These are phyloP conservation scores for Oxyura jamaicensis DNA, from an alignment of 2,113 vertebrate species.

Conservation along the genomic window DNA sequence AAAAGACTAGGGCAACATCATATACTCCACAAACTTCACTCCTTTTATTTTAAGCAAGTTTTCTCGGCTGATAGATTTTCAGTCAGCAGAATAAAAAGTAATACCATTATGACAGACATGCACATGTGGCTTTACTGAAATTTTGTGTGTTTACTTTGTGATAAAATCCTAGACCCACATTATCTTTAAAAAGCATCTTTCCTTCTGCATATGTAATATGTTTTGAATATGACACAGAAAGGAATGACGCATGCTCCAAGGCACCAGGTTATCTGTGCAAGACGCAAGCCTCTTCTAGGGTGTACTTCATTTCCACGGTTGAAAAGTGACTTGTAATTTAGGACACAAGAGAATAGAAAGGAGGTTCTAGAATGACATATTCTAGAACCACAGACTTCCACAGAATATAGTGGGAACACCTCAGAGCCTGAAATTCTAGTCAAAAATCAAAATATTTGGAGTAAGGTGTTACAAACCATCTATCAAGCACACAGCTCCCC, in stretches of 20 bases:
- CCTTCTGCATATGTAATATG: background rate
- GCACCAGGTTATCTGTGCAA: background rate
- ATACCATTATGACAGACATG: background rate
- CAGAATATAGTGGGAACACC: background rate
- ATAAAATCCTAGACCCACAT: background rate
- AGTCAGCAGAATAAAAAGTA: rapidly evolving
- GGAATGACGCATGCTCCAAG: background rate
- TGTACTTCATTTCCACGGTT: background rate
- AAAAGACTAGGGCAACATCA: rapidly evolving
- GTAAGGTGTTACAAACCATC: background rate
- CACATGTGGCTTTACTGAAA: background rate
- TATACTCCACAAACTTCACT: rapidly evolving
- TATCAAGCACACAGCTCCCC: background rate
- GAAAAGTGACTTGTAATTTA: background rate
- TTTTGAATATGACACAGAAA: background rate
- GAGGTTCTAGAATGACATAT: background rate
- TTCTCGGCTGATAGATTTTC: background rate
- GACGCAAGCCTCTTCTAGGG: background rate
- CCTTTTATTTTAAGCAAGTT: rapidly evolving
- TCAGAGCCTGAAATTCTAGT: background rate
- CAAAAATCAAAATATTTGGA: rapidly evolving
- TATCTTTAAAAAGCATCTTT: background rate
- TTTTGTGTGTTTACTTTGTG: background rate
- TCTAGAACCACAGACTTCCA: background rate
- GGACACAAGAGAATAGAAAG: background rate